Evolutionary conservation across 1,140 invertebrate species (phyloP), one percentile per base, ranked within the genome.

Genomic region (Melitaea cinxia): DNA sequence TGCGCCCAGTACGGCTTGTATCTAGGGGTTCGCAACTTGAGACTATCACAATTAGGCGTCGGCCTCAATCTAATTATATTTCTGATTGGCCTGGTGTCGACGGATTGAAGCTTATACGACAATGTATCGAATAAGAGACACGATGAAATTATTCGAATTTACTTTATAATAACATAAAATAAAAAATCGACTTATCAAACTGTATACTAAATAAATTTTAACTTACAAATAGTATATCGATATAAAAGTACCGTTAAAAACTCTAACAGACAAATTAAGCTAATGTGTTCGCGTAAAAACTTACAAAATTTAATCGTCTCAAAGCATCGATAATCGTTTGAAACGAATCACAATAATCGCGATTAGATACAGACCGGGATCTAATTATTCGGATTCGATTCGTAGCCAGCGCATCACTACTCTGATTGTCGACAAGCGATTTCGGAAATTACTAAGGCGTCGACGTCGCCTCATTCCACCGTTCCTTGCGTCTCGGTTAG

Each of bases 371-470:
- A 76, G 78, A 82, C 84, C 79, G 78, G 66, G 77, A 87, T 85
- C 80, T 87, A 85, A 89, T 89, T 85, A 89, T 85, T 85, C 82
- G 71, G 68, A 75, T 82, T 78, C 80, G 77, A 72, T 66, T 74
- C 58, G 72, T 61, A 74, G 70, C 75, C 65, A 69, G 75, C 75
- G 61, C 83, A 82, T 75, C 83, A 88, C 80, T 83, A 85, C 76
- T 84, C 83, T 82, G 82, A 85, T 82, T 81, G 85, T 80, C 79
- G 84, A 82, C 83, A 78, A 80, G 80, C 84, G 87, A 87, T 89
- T 89, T 89, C 84, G 85, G 87, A 89, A 89, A 89, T 89, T 88
- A 82, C 87, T 85, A 86, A 89, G 87, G 87, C 84, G 85, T 76
- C 76, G 75, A 57, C 65, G 77, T 68, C 71, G 63, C 69, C 67